Conservation (phyloP, 2,888 invertebrate genomes). For the Drosophila putrida region DNA sequence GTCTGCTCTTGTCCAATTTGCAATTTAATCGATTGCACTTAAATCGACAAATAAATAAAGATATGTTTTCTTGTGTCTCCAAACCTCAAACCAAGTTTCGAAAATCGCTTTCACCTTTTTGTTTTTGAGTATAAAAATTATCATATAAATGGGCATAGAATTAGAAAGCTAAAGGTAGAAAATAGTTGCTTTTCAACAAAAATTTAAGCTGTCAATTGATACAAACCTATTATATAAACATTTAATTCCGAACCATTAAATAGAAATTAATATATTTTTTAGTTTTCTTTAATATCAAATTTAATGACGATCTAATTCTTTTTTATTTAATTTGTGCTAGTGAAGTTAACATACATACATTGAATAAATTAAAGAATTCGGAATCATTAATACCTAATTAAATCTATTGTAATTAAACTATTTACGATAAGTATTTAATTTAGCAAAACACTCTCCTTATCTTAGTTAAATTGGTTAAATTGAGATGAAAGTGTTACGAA, state of each 20-base stretch:
- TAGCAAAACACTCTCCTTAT: too few species aligned
- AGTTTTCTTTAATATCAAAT: neutral
- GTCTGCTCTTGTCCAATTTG: conserved; percentile 55
- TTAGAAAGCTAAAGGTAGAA: neutral
- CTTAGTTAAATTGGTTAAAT: conserved; percentile 11
- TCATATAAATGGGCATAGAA: conserved; percentile 4
- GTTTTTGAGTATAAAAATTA: neutral
- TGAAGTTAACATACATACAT: too few species aligned
- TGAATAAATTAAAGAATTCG: too few species aligned
- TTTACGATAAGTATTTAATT: too few species aligned
- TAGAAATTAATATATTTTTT: neutral
- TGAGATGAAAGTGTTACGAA: conserved; percentile 4
- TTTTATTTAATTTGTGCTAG: neutral
- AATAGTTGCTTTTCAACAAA: neutral
- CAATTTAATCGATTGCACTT: conserved; percentile 71
- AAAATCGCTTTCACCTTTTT: conserved; percentile 2
- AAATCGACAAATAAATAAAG: conserved; percentile 62
- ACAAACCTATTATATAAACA: too few species aligned
- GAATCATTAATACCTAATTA: too few species aligned
- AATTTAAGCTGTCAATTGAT: too few species aligned
- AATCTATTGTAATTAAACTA: too few species aligned
- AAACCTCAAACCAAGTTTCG: neutral
- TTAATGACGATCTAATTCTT: too few species aligned
- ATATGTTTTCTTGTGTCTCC: conserved; percentile 21
- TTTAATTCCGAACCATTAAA: too few species aligned